phyloP scores from a whole-genome alignment of 2,113 vertebrate genomes.

The Amazona vittata region DNA sequence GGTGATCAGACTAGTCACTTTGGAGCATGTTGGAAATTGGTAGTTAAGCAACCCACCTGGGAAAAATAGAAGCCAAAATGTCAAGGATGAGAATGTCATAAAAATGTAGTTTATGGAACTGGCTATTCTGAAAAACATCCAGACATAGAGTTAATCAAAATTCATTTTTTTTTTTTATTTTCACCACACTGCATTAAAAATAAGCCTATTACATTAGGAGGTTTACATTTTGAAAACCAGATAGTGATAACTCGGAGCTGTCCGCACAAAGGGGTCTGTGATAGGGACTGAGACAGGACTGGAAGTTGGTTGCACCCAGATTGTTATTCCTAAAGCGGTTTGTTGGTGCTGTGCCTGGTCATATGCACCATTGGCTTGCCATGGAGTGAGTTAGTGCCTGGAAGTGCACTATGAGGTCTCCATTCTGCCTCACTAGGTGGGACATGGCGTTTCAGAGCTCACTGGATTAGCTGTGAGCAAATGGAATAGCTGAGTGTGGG shows the following conservation, averaged over 20 bases:
- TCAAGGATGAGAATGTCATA: neutral
- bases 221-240: slow-evolving; percentile 22
- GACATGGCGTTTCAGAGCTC: neutral
- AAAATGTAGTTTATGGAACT: neutral
- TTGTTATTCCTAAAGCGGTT: accelerated
- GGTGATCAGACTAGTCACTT: slow-evolving; percentile 59
- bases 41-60: slow-evolving; percentile 59
- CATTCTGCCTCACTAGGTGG: neutral
- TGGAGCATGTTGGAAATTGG: slow-evolving; percentile 29
- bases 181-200: neutral
- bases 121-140: neutral
- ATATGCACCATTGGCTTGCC: neutral
- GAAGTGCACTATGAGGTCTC: neutral
- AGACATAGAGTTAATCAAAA: slow-evolving; percentile 12
- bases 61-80: slow-evolving; percentile 40
- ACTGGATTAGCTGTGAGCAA: neutral
- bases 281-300: neutral
- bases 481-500: neutral
- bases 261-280: neutral
- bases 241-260: neutral
- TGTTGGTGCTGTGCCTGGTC: neutral
- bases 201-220: slow-evolving; percentile 9
- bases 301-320: accelerated
- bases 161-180: neutral
- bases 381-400: neutral